phyloP scores from a whole-genome alignment of 2,888 invertebrate species.

The Lepidochitona cinerea region DNA sequence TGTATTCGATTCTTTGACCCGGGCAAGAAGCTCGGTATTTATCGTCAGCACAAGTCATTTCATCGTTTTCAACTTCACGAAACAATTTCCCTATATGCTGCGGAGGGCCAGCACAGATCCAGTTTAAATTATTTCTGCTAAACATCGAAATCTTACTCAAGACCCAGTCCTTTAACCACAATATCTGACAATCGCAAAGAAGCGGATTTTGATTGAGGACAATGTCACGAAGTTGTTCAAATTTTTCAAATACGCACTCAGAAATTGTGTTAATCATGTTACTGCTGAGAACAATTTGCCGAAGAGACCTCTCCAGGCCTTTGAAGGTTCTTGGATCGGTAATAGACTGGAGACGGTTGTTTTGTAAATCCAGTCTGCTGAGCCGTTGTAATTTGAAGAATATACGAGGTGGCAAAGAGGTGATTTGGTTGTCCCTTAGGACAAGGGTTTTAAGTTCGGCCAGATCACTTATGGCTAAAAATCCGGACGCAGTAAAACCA shows the following conservation, averaged over 20 bases:
- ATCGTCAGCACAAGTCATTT: neutral
- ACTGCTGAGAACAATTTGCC: constrained; percentile 13
- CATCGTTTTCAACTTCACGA: neutral
- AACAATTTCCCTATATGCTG: constrained; percentile 10
- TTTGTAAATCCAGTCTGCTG: constrained; percentile 21
- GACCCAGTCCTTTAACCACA: constrained; percentile 31
- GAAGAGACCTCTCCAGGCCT: constrained; percentile 20
- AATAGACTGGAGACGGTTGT: constrained; percentile 11
- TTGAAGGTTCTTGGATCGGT: constrained; percentile 14
- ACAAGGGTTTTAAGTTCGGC: constrained; percentile 9
- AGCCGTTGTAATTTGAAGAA: constrained; percentile 15
- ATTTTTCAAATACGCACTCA: constrained; percentile 24
- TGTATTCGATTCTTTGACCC: too few relatives aligned
- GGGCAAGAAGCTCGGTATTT: neutral
- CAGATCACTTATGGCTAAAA: constrained; percentile 13
- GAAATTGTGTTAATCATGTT: constrained; percentile 24
- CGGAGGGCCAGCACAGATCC: constrained; percentile 18
- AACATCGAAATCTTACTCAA: constrained; percentile 18
- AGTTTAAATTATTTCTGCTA: constrained; percentile 17
- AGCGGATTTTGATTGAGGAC: constrained; percentile 25
- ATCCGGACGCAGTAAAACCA: constrained; percentile 15
- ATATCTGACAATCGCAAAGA: constrained; percentile 26
- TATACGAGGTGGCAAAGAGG: constrained; percentile 1
- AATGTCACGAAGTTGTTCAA: constrained; percentile 20
- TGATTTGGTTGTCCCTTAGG: constrained; percentile 18